Evolutionary conservation across 2,888 invertebrate genomes (phyloP), one percentile per base, ranked within the genome.

Genomic region (Malthinus seriepunctatus): DNA sequence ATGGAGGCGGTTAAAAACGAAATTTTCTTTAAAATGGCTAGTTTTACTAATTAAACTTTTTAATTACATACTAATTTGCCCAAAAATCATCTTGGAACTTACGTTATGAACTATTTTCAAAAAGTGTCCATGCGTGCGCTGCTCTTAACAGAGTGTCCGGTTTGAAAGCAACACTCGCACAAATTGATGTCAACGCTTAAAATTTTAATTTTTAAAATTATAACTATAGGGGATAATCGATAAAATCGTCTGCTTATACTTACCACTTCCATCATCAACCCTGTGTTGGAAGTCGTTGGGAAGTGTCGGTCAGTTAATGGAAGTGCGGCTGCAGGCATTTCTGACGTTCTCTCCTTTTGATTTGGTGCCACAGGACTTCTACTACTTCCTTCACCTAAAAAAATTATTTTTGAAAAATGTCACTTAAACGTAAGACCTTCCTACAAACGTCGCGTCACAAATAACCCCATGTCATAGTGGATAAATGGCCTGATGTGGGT

Each of bases 1-100:
- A 69, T 66, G 62, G 62, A 63, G 59, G 65, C 76, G 74, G 72
- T 65, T 71, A 71, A 73, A 73, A 73, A 73, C 74, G 74, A 73
- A 64, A 66, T 66, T 60, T 62, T 65, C 64, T 62, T 63, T 57
- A 66, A 67, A 65, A 62, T 58, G 58, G 56, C 51, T 59, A 62
- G 60, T 63, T 66, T 64, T 66, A 56, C 45, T 66, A 64, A 66
- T 62, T 64, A 64, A 56, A 60, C 51, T 52, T 57, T 51, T 56
- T 59, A 63, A 63, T 56, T 63, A 56, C 31, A n/a, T 47, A 23
- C 42, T 45, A 45, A 56, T 35, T 56, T 42, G 39, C 32, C 33
- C n/a, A n/a, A 46, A 14, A 33, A 12, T 35, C 38, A 9, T 38
- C 11, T 39, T 31, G 51, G 33, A 34, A 14, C 12, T 33, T 48